These are phyloP conservation scores for Patella caerulea DNA, from an alignment of 2,888 invertebrate species.

Conservation along the genomic window DNA sequence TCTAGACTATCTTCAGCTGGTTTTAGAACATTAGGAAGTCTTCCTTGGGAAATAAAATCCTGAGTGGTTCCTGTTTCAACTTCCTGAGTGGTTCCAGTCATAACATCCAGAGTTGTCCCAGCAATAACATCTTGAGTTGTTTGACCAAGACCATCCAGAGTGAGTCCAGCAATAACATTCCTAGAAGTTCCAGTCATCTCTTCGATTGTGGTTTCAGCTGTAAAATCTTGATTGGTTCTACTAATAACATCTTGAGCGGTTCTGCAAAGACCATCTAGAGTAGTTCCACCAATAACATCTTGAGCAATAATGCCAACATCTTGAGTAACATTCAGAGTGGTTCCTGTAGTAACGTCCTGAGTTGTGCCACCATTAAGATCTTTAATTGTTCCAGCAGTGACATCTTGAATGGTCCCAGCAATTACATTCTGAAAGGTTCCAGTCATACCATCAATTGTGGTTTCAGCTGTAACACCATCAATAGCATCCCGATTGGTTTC, in stretches of 20 bases:
- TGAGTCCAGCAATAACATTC: background rate
- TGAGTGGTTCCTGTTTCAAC: conserved; percentile 1
- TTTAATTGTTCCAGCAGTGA: background rate
- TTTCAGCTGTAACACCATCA: too few species aligned
- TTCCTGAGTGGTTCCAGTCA: background rate
- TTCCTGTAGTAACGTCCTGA: background rate
- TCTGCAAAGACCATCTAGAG: too few species aligned
- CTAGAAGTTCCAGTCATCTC: background rate
- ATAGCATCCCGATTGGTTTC: too few species aligned
- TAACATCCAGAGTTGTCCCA: background rate
- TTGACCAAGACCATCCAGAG: too few species aligned
- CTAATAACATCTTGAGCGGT: too few species aligned
- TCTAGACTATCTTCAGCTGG: background rate
- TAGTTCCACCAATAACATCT: too few species aligned
- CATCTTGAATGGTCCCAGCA: background rate
- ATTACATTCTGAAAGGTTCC: background rate
- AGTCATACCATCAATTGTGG: background rate
- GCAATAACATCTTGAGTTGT: background rate
- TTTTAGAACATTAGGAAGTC: background rate
- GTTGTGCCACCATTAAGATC: background rate
- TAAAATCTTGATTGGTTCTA: too few species aligned
- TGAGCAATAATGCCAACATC: too few species aligned
- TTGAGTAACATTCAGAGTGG: too few species aligned
- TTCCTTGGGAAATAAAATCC: background rate
- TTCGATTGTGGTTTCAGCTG: too few species aligned